These are phyloP conservation scores for Acrobasis repandana DNA, from an alignment of 2,888 invertebrate species.

Conservation along the genomic window DNA sequence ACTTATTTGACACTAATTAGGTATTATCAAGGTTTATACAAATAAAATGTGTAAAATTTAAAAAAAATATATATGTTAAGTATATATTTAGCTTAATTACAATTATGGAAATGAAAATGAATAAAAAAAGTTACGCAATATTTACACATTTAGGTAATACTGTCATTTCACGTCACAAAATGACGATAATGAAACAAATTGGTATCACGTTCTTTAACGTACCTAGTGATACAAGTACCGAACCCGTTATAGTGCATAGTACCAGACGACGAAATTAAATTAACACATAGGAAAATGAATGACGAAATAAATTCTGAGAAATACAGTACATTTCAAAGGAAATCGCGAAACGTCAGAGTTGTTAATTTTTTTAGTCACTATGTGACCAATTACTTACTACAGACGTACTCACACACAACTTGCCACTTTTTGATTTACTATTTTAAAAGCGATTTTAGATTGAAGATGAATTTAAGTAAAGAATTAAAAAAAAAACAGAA, in stretches of 20 bases:
- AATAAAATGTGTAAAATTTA: too few relatives aligned
- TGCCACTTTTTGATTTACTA: too few relatives aligned
- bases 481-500: too few relatives aligned
- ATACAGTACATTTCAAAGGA: background rate
- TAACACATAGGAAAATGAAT: conserved; percentile 2
- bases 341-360: background rate
- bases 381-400: background rate
- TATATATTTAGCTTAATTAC: too few relatives aligned
- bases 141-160: background rate
- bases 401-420: background rate
- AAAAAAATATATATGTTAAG: too few relatives aligned
- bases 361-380: conserved; percentile 17
- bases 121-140: background rate
- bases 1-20: too few relatives aligned
- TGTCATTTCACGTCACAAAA: background rate
- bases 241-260: conserved; percentile 8
- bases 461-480: too few relatives aligned
- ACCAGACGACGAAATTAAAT: conserved; percentile 18
- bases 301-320: conserved; percentile 17
- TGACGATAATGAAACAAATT: conserved; percentile 1
- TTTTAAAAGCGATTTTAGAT: too few relatives aligned
- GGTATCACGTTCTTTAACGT: conserved; percentile 4
- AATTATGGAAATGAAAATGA: too few relatives aligned
- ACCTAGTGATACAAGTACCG: background rate
- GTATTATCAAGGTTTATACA: too few relatives aligned